Evolutionary conservation across 2,888 invertebrate species (phyloP).

Genomic region (Petrolisthes cinctipes): DNA sequence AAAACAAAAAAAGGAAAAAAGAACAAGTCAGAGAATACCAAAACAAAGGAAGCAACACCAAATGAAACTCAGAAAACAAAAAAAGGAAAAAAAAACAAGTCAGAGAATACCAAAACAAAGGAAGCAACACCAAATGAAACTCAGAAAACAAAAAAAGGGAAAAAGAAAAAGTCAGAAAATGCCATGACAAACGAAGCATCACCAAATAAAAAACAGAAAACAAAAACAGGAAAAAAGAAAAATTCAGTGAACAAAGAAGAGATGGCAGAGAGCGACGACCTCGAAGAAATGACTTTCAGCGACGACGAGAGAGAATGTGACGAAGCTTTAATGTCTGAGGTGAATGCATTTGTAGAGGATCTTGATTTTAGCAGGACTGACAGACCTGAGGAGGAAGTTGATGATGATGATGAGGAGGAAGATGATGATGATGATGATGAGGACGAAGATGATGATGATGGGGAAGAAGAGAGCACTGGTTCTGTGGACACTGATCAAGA

Average conservation of each 20-base stretch:
- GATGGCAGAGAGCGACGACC: background rate
- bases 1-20: background rate
- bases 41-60: background rate
- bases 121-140: background rate
- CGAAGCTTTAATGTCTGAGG: conserved; percentile 12
- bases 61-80: background rate
- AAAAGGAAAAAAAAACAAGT: background rate
- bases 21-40: background rate
- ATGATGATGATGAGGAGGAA: conserved; percentile 6
- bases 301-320: conserved; percentile 4
- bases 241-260: background rate
- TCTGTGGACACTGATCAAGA: background rate
- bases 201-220: background rate
- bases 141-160: background rate
- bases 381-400: background rate
- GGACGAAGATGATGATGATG: background rate
- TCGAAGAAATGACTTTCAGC: background rate
- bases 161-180: background rate
- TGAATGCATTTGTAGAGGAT: background rate
- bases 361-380: conserved; percentile 1
- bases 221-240: background rate
- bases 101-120: background rate
- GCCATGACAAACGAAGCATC: background rate
- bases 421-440: background rate
- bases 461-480: background rate